phyloP scores from a whole-genome alignment of 2,888 invertebrate genomes.

The Mimas tiliae region DNA sequence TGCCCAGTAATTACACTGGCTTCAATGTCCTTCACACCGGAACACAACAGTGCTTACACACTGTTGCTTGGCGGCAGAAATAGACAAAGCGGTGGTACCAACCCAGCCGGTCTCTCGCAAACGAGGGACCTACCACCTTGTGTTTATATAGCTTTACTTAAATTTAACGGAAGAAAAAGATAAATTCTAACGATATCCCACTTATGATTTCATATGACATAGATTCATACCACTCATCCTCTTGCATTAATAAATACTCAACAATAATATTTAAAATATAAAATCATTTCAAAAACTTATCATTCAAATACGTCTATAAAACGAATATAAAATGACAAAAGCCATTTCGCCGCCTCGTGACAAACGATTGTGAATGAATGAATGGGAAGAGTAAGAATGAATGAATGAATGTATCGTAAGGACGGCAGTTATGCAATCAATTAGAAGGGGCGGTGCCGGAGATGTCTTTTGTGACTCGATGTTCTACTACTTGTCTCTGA shows the following conservation, averaged over 20 bases:
- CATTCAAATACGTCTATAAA: constrained; percentile 16
- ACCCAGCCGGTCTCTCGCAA: too few species aligned
- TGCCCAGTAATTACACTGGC: too few species aligned
- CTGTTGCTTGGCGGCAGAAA: too few species aligned
- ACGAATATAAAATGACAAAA: constrained; percentile 41
- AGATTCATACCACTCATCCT: not conserved
- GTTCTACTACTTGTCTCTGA: not conserved
- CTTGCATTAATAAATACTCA: not conserved
- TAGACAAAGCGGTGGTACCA: too few species aligned
- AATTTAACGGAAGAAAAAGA: too few species aligned
- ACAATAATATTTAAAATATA: constrained; percentile 13
- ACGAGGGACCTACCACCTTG: too few species aligned
- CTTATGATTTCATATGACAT: too few species aligned
- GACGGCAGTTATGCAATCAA: constrained; percentile 79
- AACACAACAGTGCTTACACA: too few species aligned
- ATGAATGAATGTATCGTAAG: constrained; percentile 51
- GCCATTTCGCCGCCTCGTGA: constrained; percentile 77
- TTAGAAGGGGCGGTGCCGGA: constrained; percentile 71
- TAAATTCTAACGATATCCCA: too few species aligned
- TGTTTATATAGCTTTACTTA: too few species aligned
- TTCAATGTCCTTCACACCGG: too few species aligned
- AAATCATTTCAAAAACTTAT: constrained; percentile 19
- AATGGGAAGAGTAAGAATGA: constrained; percentile 52
- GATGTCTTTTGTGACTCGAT: constrained; percentile 42
- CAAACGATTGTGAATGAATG: constrained; percentile 64